Base-by-base conservation (phyloP, 1,140 invertebrate species). In the Wasmannia auropunctata region DNA sequence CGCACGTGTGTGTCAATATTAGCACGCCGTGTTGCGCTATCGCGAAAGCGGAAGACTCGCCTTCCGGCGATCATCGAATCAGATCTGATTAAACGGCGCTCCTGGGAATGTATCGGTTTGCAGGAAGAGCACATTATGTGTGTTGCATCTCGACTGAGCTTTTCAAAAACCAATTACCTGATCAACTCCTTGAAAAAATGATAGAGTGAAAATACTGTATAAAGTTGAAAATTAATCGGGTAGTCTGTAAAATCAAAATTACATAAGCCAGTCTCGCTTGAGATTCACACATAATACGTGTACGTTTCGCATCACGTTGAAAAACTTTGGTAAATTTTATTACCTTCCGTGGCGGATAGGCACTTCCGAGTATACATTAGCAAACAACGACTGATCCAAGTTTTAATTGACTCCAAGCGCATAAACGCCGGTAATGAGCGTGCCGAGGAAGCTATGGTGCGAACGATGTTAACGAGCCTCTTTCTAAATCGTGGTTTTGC, bases 391-490 rank as follows among this genome's bases (percentile, higher is more conserved):
- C n/a, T 16, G 31, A 34, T 72, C 31, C 0, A 14, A n/a, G 11
- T 74, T 58, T 74, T 74, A 74, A 74, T 74, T 56, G 28, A 37
- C 49, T 51, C 5, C 10, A 10, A 16, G 25, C 25, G 63, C 49
- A 37, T 56, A 56, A 22, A 34, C 31, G 51, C n/a, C 51, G 70
- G 22, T 22, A 43, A 25, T 37, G 49, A 40, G 40, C 51, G 22
- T 8, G 31, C 19, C 19, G 51, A 56, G 31, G 31, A 58, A 74
- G 51, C n/a, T 74, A n/a, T 11, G 14, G 31, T 22, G 31, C 28
- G 51, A 56, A n/a, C n/a, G n/a, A n/a, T n/a, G 14, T 74, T 74
- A 74, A 74, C n/a, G 70, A 74, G 70, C 49, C n/a, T 74, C 14
- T 34, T 74, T 54, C 34, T 51, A 37, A 74, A 74, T 56, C 11